Conservation (phyloP, 2,888 invertebrate genomes). For the Cantharis lateralis region DNA sequence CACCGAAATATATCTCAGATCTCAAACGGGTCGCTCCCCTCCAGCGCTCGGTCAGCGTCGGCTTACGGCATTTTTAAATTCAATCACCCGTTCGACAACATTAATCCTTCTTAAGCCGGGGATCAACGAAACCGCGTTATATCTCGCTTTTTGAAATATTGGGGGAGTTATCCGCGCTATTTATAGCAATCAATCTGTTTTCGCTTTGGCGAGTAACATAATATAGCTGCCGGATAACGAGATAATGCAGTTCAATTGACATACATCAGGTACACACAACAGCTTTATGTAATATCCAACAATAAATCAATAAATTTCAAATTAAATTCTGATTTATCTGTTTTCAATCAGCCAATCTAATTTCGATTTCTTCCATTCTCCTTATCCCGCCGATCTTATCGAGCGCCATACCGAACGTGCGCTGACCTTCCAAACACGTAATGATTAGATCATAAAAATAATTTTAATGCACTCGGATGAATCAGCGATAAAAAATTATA, state of each 20-base stretch:
- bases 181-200: constrained; percentile 2
- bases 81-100: background rate
- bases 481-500: background rate
- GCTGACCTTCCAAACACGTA: background rate
- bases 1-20: background rate
- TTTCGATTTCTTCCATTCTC: constrained; percentile 24
- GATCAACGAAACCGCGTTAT: background rate
- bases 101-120: background rate
- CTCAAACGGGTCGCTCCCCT: background rate
- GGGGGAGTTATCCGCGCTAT: background rate
- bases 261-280: background rate
- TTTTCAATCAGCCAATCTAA: constrained; percentile 31
- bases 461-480: too few relatives aligned
- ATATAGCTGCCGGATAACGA: background rate
- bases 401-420: background rate
- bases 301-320: constrained; percentile 40
- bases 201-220: background rate
- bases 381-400: background rate
- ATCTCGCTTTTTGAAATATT: background rate
- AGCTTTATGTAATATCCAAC: constrained; percentile 14
- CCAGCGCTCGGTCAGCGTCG: background rate
- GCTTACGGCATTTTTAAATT: background rate
- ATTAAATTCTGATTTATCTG: constrained; percentile 41
- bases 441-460: background rate
- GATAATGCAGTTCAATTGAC: constrained; percentile 16